Conservation (phyloP, 1,140 invertebrate genomes). For the Trichoplusia ni region DNA sequence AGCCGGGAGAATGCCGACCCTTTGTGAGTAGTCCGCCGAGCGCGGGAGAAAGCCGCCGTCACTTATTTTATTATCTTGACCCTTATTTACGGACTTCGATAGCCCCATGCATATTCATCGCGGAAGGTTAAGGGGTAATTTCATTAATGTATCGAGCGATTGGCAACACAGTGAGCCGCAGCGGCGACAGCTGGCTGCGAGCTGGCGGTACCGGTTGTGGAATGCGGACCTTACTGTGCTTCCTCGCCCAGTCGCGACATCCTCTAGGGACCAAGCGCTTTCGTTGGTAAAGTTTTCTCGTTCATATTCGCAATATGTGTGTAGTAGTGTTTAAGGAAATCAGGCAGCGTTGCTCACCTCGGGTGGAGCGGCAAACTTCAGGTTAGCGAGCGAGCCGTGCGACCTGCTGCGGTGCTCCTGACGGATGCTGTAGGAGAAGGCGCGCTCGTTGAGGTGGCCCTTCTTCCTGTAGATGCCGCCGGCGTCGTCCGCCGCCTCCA, state of each 20-base stretch:
- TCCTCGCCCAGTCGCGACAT: constrained; percentile 2
- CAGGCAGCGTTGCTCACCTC: constrained; percentile 73
- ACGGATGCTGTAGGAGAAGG: constrained; percentile 96
- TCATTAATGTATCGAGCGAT: no score
- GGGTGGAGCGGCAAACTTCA: constrained; percentile 88
- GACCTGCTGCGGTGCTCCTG: constrained; percentile 95
- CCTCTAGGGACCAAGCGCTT: background rate
- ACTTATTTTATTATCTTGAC: constrained; percentile 26
- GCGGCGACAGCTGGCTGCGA: background rate
- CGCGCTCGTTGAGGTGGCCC: constrained; percentile 95
- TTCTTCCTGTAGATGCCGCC: constrained; percentile 94
- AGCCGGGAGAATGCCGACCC: constrained; percentile 1
- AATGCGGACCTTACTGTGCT: constrained; percentile 12
- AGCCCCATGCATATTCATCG: background rate
- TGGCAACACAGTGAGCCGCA: no score
- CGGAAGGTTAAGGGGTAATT: background rate
- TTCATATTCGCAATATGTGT: no score
- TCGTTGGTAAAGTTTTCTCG: no score
- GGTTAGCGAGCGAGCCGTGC: constrained; percentile 93
- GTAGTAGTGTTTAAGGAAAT: background rate
- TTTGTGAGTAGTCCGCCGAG: constrained; percentile 10
- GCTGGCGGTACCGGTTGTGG: constrained; percentile 8
- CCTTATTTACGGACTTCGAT: constrained; percentile 3
- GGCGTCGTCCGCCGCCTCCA: constrained; percentile 88
- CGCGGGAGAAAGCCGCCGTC: constrained; percentile 27